Conservation (phyloP, 2,113 vertebrate species). For the Sebastes schlegelii region DNA sequence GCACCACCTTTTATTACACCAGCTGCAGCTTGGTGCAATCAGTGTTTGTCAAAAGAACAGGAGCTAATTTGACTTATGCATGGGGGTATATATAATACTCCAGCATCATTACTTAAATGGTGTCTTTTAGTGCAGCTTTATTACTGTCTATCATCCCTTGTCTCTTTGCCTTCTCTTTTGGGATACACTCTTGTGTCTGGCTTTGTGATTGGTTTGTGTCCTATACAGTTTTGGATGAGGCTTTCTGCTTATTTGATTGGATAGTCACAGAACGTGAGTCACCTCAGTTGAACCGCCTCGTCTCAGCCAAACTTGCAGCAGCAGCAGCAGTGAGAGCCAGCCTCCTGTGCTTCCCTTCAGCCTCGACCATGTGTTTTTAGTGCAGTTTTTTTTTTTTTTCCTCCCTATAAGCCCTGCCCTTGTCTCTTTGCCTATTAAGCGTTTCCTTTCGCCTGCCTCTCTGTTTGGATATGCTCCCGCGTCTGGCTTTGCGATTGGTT, state of each 20-base stretch:
- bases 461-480: conserved; percentile 47
- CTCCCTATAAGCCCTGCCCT: conserved; percentile 45
- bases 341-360: conserved; percentile 72
- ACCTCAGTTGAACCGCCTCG: conserved; percentile 79
- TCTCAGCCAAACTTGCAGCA: conserved; percentile 77
- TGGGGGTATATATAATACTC: neutral
- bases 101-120: neutral
- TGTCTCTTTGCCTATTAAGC: conserved; percentile 51
- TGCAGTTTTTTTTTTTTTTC: conserved; percentile 52
- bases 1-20: neutral
- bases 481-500: conserved; percentile 53
- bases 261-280: conserved; percentile 74
- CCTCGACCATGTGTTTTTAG: conserved; percentile 52
- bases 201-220: conserved; percentile 39
- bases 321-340: conserved; percentile 64
- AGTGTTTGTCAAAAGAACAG: neutral
- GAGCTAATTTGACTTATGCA: neutral
- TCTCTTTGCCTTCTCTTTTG: conserved; percentile 31
- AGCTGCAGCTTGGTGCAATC: conserved; percentile 15
- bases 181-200: neutral
- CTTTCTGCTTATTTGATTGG: conserved; percentile 63
- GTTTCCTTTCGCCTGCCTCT: conserved; percentile 55
- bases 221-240: conserved; percentile 44
- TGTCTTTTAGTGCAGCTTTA: conserved; percentile 33
- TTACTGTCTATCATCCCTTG: conserved; percentile 12